A percentile compares a stretch with the other conserved stretches of the same genome.
phyloP scores from a whole-genome alignment of 2,797 vertebrate species.

The Enteromius radiatus region DNA sequence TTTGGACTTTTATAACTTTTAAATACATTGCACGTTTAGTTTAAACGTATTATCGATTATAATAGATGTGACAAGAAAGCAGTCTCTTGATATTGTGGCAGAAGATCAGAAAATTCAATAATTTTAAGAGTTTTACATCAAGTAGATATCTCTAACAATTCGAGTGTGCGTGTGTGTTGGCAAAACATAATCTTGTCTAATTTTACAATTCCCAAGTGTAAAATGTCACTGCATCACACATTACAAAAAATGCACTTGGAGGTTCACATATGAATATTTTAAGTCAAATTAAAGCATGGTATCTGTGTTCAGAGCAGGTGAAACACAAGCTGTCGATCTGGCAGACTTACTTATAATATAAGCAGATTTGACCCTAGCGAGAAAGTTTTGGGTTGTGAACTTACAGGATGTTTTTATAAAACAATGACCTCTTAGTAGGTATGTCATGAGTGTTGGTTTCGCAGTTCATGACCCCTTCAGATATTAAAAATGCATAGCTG shows the following conservation, averaged over 20 bases:
- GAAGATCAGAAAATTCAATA: not conserved
- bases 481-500: not conserved
- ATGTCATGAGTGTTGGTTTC: not conserved
- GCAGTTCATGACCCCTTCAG: not conserved
- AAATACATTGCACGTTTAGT: no score
- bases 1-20: no score
- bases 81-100: not conserved
- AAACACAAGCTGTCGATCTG: not conserved
- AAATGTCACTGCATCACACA: not conserved
- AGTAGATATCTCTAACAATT: not conserved
- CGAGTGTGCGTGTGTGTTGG: no score
- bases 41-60: no score
- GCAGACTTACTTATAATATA: no score
- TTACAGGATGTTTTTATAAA: not conserved
- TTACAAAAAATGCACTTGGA: not conserved
- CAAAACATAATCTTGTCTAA: not conserved
- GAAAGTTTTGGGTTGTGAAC: not conserved
- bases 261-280: not conserved
- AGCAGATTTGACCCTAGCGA: no score
- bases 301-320: not conserved
- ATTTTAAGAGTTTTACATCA: not conserved
- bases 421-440: not conserved
- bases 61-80: not conserved
- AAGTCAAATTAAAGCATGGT: not conserved
- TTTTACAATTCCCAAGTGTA: not conserved